A percentile compares a stretch with the other conserved stretches of the same genome.
Evolutionary conservation across 2,113 vertebrate genomes (phyloP).

Genomic region (Odontophorus gujanensis): DNA sequence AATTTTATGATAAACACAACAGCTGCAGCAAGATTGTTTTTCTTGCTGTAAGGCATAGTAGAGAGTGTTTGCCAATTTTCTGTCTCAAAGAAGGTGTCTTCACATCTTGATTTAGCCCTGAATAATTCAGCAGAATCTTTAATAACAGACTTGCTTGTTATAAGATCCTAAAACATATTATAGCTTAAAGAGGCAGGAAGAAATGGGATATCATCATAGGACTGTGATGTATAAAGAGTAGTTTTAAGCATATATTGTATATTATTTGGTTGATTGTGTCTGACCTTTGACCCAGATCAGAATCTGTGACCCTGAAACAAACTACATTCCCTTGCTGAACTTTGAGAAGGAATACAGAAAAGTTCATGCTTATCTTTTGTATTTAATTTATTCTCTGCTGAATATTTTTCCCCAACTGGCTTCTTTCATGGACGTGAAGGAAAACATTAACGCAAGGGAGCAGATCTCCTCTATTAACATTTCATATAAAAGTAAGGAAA

Average conservation of each 20-base stretch:
- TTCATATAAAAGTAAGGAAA: not conserved
- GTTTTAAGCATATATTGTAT: not conserved
- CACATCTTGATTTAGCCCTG: constrained; percentile 82
- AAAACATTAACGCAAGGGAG: not conserved
- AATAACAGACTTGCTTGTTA: constrained; percentile 71
- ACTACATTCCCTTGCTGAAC: not conserved
- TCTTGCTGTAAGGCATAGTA: constrained; percentile 75
- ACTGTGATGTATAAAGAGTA: constrained; percentile 7
- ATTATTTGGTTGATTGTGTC: not conserved
- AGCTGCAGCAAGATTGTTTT: constrained; percentile 73
- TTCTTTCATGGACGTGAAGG: not conserved
- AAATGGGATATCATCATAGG: constrained; percentile 25
- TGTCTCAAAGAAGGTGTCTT: constrained; percentile 83
- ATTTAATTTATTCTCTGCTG: not conserved
- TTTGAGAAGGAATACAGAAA: not conserved
- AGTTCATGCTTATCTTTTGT: not conserved
- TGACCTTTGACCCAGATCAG: not conserved
- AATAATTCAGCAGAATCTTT: constrained; percentile 84
- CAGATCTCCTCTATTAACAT: not conserved
- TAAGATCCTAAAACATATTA: constrained; percentile 52
- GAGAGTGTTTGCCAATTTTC: constrained; percentile 79
- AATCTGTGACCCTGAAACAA: not conserved
- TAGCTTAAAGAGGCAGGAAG: constrained; percentile 67
- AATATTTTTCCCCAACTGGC: not conserved
- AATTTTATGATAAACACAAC: constrained; percentile 70